Conservation (phyloP, 2,113 vertebrate genomes). For the Clinocottus analis region DNA sequence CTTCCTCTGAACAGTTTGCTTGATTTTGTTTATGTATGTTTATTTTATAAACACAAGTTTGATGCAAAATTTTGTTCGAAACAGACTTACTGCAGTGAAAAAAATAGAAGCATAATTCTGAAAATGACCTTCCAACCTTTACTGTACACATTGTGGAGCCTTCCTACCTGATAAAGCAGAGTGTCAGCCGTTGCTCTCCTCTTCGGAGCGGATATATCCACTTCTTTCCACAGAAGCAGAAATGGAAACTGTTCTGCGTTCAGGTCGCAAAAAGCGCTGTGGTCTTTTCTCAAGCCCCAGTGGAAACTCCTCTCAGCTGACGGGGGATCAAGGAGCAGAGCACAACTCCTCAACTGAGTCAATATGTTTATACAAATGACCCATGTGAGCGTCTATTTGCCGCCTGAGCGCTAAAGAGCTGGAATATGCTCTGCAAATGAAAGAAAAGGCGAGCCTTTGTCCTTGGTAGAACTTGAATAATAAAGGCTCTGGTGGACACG, state of each 20-base stretch:
- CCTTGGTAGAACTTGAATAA: conserved; percentile 37
- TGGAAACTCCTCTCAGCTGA: conserved; percentile 49
- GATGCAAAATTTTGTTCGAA: not conserved
- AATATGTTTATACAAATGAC: conserved; percentile 50
- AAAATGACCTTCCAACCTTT: not conserved
- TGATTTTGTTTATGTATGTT: not conserved
- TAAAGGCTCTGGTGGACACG: conserved; percentile 19
- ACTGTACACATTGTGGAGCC: not conserved
- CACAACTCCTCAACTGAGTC: conserved; percentile 45
- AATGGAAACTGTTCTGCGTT: conserved; percentile 16
- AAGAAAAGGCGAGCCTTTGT: conserved; percentile 10
- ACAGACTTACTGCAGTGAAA: not conserved
- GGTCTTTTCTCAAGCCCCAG: conserved; percentile 33
- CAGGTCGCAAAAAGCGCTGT: conserved; percentile 4
- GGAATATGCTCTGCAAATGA: conserved; percentile 27
- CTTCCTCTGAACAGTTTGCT: not conserved
- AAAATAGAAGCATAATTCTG: not conserved
- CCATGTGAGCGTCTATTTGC: conserved; percentile 24
- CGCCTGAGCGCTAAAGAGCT: conserved; percentile 1
- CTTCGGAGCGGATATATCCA: conserved; percentile 21
- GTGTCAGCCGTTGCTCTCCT: conserved; percentile 12
- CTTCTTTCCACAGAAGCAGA: conserved; percentile 22
- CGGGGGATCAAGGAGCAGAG: conserved; percentile 42
- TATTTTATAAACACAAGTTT: not conserved
- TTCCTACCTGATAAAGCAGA: conserved; percentile 61